Evolutionary conservation across 1,140 invertebrate species (phyloP), one percentile per base, ranked within the genome.

Genomic region (Hermetia illucens): DNA sequence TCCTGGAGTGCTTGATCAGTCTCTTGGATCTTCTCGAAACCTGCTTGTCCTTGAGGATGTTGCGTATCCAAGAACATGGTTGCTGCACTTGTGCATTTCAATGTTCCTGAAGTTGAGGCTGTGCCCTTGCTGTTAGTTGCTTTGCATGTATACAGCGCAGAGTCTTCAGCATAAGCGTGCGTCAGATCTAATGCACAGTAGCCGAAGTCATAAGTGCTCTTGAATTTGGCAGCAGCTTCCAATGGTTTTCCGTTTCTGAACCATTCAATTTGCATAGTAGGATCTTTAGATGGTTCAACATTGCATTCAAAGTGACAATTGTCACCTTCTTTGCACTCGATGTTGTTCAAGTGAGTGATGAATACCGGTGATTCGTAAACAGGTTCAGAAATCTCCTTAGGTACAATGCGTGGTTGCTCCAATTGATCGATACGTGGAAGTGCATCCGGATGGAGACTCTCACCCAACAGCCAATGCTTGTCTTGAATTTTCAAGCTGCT

Each of bases 251-350:
- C 82, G 52, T 91, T 91, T 35, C 84, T 70, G 64, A 83, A 88
- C 85, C 87, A 91, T 63, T 90, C 86, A 48, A 93, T 84, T 51
- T 82, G 82, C 69, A 96, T 78, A 9, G 86, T 93, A 2, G 91
- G 90, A 65, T 97, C 92, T 58, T 88, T 85, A 9, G 87, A 81
- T 24, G 92, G 92, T 58, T 94, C 83, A 4, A 97, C 86, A 46
- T 82, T 81, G 57, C 89, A 94, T 62, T 95, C 89, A 53, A 98
- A 98, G 61, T 90, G 88, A 44, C 81, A 85, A 41, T 81, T 83
- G 41, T 93, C 87, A 34, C 81, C 82, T 69, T 97, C 92, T 39
- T 77, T 78, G 50, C 83, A 84, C 50, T 87, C 77, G 9, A 92
- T 79, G 52, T 93, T 88, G 56, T 92, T 92, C 34, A 94, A 64